A percentile compares a stretch with the other conserved stretches of the same genome.
Evolutionary conservation across 1,140 invertebrate genomes (phyloP).

Genomic region (Thalassaphorura encarpata): DNA sequence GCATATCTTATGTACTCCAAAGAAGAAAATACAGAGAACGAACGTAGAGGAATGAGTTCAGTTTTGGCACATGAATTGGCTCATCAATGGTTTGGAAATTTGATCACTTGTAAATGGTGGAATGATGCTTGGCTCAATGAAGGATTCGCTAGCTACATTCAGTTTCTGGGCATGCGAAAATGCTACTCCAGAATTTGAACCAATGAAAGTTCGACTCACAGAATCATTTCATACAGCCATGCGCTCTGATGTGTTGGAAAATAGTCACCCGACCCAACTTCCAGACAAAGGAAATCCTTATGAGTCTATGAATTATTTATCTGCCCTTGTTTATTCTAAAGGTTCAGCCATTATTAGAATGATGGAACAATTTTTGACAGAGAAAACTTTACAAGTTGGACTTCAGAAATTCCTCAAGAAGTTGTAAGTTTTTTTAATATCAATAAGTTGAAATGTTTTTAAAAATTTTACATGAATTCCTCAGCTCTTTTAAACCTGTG

Average conservation of each 20-base stretch:
- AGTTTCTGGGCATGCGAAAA: no score
- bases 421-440: constrained; percentile 27
- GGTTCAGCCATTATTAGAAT: constrained; percentile 63
- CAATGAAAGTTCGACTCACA: constrained; percentile 42
- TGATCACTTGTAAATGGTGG: constrained; percentile 12
- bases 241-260: constrained; percentile 43
- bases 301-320: constrained; percentile 42
- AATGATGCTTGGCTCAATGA: constrained; percentile 38
- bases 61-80: constrained; percentile 14
- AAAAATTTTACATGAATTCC: no score
- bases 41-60: constrained; percentile 6
- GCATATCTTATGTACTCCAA: no score
- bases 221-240: constrained; percentile 43
- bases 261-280: constrained; percentile 45
- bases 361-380: constrained; percentile 55
- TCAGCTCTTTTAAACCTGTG: constrained; percentile 52
- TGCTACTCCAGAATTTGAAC: constrained; percentile 40
- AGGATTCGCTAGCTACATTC: constrained; percentile 42
- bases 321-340: constrained; percentile 36
- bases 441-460: no score
- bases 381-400: constrained; percentile 49
- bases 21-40: constrained; percentile 10
- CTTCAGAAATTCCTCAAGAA: constrained; percentile 47
- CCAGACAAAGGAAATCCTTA: constrained; percentile 46
- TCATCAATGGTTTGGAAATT: constrained; percentile 51